Evolutionary conservation across 2,888 invertebrate genomes (phyloP).

Genomic region (Sphinx pinastri): DNA sequence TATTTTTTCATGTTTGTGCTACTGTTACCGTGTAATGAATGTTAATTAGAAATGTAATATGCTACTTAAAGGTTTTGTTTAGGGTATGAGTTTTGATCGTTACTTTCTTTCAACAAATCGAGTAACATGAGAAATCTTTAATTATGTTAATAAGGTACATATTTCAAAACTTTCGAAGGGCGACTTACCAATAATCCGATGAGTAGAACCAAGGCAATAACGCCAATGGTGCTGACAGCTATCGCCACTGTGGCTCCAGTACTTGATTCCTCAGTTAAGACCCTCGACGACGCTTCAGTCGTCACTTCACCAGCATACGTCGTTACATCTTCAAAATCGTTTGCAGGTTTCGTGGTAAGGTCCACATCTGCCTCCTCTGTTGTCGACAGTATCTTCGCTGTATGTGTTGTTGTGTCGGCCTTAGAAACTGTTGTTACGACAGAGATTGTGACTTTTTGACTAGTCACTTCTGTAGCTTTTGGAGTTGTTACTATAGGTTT

Average conservation of each 20-base stretch:
- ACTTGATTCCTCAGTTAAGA: conserved; percentile 69
- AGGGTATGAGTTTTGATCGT: too few relatives aligned
- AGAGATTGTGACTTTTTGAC: not conserved
- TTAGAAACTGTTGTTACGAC: conserved; percentile 13
- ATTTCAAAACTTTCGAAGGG: not conserved
- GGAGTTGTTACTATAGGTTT: conserved; percentile 5
- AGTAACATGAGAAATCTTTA: too few relatives aligned
- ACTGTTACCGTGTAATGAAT: too few relatives aligned
- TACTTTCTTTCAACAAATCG: too few relatives aligned
- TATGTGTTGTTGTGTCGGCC: conserved; percentile 8
- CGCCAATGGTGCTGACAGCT: conserved; percentile 91
- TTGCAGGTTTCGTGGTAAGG: conserved; percentile 55
- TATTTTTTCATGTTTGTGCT: too few relatives aligned
- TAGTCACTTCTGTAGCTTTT: not conserved
- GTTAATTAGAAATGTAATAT: too few relatives aligned
- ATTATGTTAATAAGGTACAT: too few relatives aligned
- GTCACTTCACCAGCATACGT: conserved; percentile 62
- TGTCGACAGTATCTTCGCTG: conserved; percentile 7
- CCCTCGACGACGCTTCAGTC: conserved; percentile 65
- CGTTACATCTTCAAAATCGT: conserved; percentile 59
- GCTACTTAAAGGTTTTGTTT: too few relatives aligned
- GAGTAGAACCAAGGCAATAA: conserved; percentile 89
- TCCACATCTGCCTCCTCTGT: conserved; percentile 45
- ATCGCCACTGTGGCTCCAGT: conserved; percentile 91
- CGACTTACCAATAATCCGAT: conserved; percentile 89